Conservation (phyloP, 2,113 vertebrate species). For the Vulpes lagopus region DNA sequence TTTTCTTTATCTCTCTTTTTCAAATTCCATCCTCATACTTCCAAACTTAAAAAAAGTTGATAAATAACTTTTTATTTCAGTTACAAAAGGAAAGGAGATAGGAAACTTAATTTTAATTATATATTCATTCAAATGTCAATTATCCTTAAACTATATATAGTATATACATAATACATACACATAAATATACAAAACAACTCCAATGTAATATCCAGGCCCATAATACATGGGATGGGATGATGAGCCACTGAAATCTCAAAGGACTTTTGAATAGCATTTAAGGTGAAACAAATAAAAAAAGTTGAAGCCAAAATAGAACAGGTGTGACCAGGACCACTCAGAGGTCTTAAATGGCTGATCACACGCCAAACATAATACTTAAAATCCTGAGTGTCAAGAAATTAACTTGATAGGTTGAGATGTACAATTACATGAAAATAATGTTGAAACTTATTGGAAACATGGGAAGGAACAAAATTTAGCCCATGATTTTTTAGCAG, state of each 20-base stretch:
- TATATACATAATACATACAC: background rate
- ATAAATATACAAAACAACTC: background rate
- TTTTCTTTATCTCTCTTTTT: conserved; percentile 18
- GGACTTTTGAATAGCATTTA: background rate
- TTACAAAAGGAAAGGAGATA: conserved; percentile 17
- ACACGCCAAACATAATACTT: conserved; percentile 26
- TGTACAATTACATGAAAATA: conserved; percentile 21
- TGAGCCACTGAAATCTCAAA: conserved; percentile 44
- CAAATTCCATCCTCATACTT: background rate
- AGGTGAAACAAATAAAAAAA: conserved; percentile 60
- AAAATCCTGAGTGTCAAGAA: conserved; percentile 11
- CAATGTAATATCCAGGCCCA: background rate
- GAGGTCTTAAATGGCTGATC: conserved; percentile 21
- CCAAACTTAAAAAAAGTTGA: conserved; percentile 8
- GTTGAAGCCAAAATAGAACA: conserved; percentile 43
- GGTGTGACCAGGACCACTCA: conserved; percentile 32
- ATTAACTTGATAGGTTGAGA: conserved; percentile 42
- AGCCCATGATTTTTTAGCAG: background rate
- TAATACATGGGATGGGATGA: background rate
- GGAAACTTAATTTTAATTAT: conserved; percentile 57
- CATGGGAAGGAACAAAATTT: background rate
- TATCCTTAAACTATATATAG: conserved; percentile 21
- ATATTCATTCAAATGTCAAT: background rate
- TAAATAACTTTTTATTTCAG: conserved; percentile 38
- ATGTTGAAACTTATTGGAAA: conserved; percentile 22